Evolutionary conservation across 2,113 vertebrate species (phyloP), one percentile per base, ranked within the genome.

Genomic region (Oncorhynchus keta): DNA sequence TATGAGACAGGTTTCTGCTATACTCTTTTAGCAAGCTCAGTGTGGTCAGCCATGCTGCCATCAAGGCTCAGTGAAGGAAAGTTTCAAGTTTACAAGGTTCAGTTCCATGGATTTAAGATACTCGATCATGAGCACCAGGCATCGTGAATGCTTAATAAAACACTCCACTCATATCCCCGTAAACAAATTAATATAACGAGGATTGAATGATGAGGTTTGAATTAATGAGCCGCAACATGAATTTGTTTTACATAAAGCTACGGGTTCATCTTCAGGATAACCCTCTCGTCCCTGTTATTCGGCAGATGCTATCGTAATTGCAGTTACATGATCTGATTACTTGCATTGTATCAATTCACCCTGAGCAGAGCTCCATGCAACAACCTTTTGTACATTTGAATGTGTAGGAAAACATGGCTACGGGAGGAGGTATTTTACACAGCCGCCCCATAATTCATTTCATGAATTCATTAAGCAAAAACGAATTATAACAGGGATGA

Each of bases 131-230:
- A 72, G 67, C 68, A 76, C 68, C 79, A 78, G 51, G 49, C 81
- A 76, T 68, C 73, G 81, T 68, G 71, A 57, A 74, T 65, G 73
- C 75, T 77, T 78, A 55, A 18, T 55, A 71, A 78, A 81, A 81
- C 77, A 70, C 39, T 75, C 75, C 49, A 28, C 57, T 81, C 32
- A 49, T 57, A 22, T 78, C 68, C 66, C 71, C 59, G 62, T 67
- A 80, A 84, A 75, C 70, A 79, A 87, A 82, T 85, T 49, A 84
- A 80, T 72, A 72, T 80, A 84, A 84, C 87, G 84, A 84, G 76
- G 1, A 0, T 28, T 51, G 73, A 85, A 83, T 83, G 66, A 78
- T 14, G 75, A 81, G 76, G 72, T 78, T 87, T 81, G 62, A 84
- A 84, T 83, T 83, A 83, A 77, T 80, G 61, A 86, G 80, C 68